A percentile compares a stretch with the other conserved stretches of the same genome.
phyloP scores from a whole-genome alignment of 2,888 invertebrate genomes.

The Neria commutata region DNA sequence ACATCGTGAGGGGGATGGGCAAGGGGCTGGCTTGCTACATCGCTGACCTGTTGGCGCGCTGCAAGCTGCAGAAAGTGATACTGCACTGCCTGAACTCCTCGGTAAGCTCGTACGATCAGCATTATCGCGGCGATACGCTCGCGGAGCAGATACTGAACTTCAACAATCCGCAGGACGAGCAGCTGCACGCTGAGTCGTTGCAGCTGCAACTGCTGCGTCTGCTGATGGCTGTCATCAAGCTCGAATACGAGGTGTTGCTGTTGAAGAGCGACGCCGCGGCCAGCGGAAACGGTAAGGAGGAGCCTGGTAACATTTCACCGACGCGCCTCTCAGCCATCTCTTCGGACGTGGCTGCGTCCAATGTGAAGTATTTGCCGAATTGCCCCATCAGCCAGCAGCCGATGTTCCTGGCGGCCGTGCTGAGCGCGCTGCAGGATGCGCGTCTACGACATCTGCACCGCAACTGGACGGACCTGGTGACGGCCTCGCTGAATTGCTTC shows the following conservation, averaged over 20 bases:
- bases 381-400: constrained; percentile 78
- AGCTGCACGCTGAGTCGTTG: constrained; percentile 72
- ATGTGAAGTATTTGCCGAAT: constrained; percentile 69
- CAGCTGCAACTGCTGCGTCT: constrained; percentile 73
- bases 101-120: constrained; percentile 61
- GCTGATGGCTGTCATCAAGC: constrained; percentile 73
- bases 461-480: constrained; percentile 82
- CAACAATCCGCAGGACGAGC: constrained; percentile 71
- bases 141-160: constrained; percentile 77
- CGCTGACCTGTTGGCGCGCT: constrained; percentile 74
- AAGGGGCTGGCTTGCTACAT: constrained; percentile 78
- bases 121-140: constrained; percentile 63
- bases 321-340: constrained; percentile 48
- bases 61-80: constrained; percentile 83
- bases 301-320: constrained; percentile 54
- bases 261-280: constrained; percentile 62
- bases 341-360: constrained; percentile 44
- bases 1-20: constrained; percentile 77
- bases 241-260: constrained; percentile 73
- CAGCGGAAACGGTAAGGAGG: constrained; percentile 37
- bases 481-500: constrained; percentile 80
- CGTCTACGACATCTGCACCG: constrained; percentile 77
- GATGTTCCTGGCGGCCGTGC: constrained; percentile 80
- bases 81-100: constrained; percentile 81
- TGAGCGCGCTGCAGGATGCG: constrained; percentile 76